Evolutionary conservation across 2,113 vertebrate genomes (phyloP).

Genomic region (Pagrus major): DNA sequence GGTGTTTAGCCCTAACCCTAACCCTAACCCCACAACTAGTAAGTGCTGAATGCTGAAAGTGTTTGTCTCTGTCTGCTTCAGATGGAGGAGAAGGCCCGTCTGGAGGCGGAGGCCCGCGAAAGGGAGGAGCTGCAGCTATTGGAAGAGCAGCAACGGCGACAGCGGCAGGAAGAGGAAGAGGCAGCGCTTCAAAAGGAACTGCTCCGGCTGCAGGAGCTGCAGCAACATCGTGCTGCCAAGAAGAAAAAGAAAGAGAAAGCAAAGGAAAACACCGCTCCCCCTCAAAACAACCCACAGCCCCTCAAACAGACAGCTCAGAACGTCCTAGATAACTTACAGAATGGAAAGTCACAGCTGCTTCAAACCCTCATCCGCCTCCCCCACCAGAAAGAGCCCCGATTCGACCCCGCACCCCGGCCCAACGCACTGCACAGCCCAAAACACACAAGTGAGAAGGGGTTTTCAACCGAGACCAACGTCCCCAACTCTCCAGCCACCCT

Average conservation of each 20-base stretch:
- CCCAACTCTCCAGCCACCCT: conserved; percentile 41
- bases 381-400: conserved; percentile 73
- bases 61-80: conserved; percentile 59
- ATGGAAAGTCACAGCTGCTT: conserved; percentile 88
- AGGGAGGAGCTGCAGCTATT: conserved; percentile 88
- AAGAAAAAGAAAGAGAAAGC: conserved; percentile 96
- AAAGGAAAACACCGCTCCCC: conserved; percentile 85
- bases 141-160: conserved; percentile 86
- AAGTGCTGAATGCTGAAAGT: neutral
- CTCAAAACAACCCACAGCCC: conserved; percentile 85
- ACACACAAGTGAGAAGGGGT: conserved; percentile 81
- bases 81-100: conserved; percentile 95
- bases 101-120: conserved; percentile 91
- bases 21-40: no score
- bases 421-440: conserved; percentile 78
- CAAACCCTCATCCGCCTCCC: conserved; percentile 85
- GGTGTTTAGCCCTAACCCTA: no score
- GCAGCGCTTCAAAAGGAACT: conserved; percentile 90
- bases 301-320: conserved; percentile 85
- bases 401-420: conserved; percentile 47
- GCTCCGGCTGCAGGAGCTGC: conserved; percentile 91
- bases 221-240: conserved; percentile 89
- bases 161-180: conserved; percentile 86
- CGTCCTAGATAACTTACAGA: conserved; percentile 86
- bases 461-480: conserved; percentile 76